Evolutionary conservation across 2,113 vertebrate species (phyloP).

Genomic region (Origma solitaria): DNA sequence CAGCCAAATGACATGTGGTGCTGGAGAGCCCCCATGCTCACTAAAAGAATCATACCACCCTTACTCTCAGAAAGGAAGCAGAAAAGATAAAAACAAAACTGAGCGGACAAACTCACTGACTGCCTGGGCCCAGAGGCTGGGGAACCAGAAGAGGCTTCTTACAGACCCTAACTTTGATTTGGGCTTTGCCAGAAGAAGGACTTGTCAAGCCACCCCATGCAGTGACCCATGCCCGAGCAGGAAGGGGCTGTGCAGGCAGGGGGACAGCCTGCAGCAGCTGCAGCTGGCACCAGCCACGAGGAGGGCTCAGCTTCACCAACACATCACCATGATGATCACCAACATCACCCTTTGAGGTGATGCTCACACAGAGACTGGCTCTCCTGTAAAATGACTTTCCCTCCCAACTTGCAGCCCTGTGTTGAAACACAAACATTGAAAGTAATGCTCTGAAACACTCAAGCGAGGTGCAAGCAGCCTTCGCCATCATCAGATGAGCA

Average conservation of each 20-base stretch:
- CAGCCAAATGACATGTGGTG: not conserved
- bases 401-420: not conserved
- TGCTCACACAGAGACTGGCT: slow-evolving; percentile 7
- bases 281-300: not conserved
- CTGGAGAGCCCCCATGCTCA: not conserved
- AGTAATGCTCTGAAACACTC: not conserved
- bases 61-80: not conserved
- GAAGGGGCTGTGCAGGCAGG: fast-evolving
- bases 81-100: not conserved
- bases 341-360: not conserved
- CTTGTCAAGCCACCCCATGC: fast-evolving
- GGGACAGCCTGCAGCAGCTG: not conserved
- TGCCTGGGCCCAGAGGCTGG: not conserved
- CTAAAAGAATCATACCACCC: not conserved
- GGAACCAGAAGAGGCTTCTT: not conserved
- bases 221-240: not conserved
- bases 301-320: not conserved
- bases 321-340: too few species aligned
- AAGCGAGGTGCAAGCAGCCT: not conserved
- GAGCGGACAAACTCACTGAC: not conserved
- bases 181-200: not conserved
- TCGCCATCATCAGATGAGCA: not conserved
- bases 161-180: not conserved
- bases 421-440: slow-evolving; percentile 18
- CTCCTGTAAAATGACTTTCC: not conserved